Evolutionary conservation across 2,888 invertebrate genomes (phyloP), one percentile per base, ranked within the genome.

Genomic region (Thereva nobilitata): DNA sequence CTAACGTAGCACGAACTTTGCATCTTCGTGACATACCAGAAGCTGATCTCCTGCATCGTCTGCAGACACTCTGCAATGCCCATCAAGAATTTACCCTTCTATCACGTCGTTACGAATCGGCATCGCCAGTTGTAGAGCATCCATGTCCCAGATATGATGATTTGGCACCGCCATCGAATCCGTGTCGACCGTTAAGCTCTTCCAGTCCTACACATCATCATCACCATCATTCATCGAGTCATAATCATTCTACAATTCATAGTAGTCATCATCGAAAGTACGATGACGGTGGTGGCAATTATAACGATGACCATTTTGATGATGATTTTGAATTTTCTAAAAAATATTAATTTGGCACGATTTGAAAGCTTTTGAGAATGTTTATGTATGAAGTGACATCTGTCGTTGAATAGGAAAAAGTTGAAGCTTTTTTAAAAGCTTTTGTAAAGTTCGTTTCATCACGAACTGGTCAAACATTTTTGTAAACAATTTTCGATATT

Each of bases 61-160:
- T 93, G 37, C 92, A 93, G 79, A 92, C 92, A 78, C 82, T 93
- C 72, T 90, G 92, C 59, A 90, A 92, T 72, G 93, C 93, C 0
- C 92, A 93, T 79, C 90, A 92, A 74, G 93, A 93, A 81, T 93
- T 93, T 77, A 92, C 93, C 0, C 80, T 91, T 73, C 87, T 93
- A 4, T 93, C 93, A 4, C 85, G 92, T 5, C 86, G 92, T 73
- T 89, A 87, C 75, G 88, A 89, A 70, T 76, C 79, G 4, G 77
- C 78, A 3, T 80, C 81, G 0, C 80, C 81, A 0, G 75, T 80
- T 1, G 80, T 76, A 0, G 80, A 81, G 66, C 80, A 79, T 74
- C 75, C 77, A 0, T 81, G 80, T 68, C 77, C 79, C 0, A 59
- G 80, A 2, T 79, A 72, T 40, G 80, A 81, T 64, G 81, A 81